Percentiles rank a stretch among this genome's conserved stretches.
Conservation (phyloP, 2,888 invertebrate genomes). For the Macaria notata region DNA sequence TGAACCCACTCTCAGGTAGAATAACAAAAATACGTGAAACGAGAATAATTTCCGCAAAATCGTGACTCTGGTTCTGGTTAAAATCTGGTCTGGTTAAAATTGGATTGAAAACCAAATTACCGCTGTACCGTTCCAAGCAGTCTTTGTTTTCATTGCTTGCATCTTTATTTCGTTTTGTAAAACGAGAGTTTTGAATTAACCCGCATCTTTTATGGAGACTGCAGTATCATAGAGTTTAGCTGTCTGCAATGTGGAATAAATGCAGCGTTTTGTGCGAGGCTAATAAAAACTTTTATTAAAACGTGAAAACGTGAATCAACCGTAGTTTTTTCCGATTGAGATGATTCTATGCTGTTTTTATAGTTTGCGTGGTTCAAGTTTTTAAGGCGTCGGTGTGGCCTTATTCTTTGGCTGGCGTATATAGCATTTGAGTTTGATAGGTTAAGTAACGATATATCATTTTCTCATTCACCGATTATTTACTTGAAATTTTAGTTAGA, state of each 20-base stretch:
- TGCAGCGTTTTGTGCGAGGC: background rate
- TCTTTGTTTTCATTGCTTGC: conserved; percentile 28
- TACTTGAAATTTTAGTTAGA: too few relatives aligned
- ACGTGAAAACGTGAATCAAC: too few relatives aligned
- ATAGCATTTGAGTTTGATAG: too few relatives aligned
- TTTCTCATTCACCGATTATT: too few relatives aligned
- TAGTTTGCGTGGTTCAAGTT: too few relatives aligned
- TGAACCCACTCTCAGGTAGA: background rate
- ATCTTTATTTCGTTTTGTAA: conserved; percentile 28
- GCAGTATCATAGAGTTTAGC: conserved; percentile 3
- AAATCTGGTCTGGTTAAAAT: too few relatives aligned
- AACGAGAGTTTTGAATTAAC: conserved; percentile 24
- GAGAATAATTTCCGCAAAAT: conserved; percentile 21
- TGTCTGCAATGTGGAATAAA: background rate
- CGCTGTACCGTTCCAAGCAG: conserved; percentile 20
- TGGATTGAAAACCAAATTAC: conserved; percentile 30
- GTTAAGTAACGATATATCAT: too few relatives aligned
- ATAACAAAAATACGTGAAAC: conserved; percentile 4
- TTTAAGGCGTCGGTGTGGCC: too few relatives aligned
- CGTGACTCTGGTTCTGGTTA: conserved; percentile 15
- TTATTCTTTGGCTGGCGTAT: too few relatives aligned
- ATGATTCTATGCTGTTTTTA: too few relatives aligned
- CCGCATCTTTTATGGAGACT: conserved; percentile 5
- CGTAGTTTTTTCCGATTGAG: too few relatives aligned
- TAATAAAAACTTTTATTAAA: too few relatives aligned